Evolutionary conservation across 2,888 invertebrate genomes (phyloP).

Genomic region (Rutpela maculata): DNA sequence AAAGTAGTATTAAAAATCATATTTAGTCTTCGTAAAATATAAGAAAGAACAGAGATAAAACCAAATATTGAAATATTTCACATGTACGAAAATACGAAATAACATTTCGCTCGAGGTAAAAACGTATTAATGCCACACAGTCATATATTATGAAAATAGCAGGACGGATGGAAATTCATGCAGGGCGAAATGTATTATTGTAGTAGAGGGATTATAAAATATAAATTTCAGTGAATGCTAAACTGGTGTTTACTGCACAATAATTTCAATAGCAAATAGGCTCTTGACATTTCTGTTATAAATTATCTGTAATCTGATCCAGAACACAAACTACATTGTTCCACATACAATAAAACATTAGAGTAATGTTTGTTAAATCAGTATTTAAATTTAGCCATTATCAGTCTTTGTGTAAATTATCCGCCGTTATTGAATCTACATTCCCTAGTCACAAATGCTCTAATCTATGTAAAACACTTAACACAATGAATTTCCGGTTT

Average conservation of each 20-base stretch:
- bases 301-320: slow-evolving; percentile 42
- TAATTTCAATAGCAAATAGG: slow-evolving; percentile 37
- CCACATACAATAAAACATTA: slow-evolving; percentile 42
- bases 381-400: slow-evolving; percentile 40
- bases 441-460: not conserved
- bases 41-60: too few relatives aligned
- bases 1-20: too few relatives aligned
- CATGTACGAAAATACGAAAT: too few relatives aligned
- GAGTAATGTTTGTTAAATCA: slow-evolving; percentile 37
- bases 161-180: not conserved
- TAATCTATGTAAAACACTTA: slow-evolving; percentile 37
- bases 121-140: not conserved
- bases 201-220: slow-evolving; percentile 21
- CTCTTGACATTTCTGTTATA: slow-evolving; percentile 34
- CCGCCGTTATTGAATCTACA: slow-evolving; percentile 29
- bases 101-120: not conserved
- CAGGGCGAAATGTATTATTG: not conserved
- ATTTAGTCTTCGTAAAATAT: too few relatives aligned
- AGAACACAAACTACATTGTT: slow-evolving; percentile 44
- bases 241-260: slow-evolving; percentile 37
- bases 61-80: too few relatives aligned
- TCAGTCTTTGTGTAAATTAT: slow-evolving; percentile 40
- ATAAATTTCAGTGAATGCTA: slow-evolving; percentile 16
- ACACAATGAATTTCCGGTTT: slow-evolving; percentile 30
- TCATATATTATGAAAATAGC: slow-evolving; percentile 6